Evolutionary conservation across 2,888 invertebrate genomes (phyloP), one percentile per base, ranked within the genome.

Genomic region (Synergus japonicus): DNA sequence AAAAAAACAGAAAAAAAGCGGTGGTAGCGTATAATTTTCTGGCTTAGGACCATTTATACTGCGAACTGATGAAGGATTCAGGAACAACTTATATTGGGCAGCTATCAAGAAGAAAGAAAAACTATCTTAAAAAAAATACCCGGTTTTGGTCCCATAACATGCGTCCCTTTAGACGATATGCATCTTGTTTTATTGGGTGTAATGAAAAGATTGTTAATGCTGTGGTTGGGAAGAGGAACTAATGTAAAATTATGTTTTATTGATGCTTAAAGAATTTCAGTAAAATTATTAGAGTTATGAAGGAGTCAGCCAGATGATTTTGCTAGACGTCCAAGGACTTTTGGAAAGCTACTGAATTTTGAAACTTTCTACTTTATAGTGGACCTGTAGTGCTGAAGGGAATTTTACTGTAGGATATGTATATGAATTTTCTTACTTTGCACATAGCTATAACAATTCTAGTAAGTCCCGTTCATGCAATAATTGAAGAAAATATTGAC

Each of bases 381-480:
- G 65, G 69, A 69, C 37, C 44, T 18, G 29, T 69, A 0, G 69
- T 46, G 7, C 18, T 69, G 8, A 44, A 69, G 15, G 29, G 15
- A 8, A 46, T 46, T 29, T 13, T 69, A 0, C 66, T 12, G 3
- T 4, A 41, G 4, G 37, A 66, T 8, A 8, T 66, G 37, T 41
- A 66, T 29, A 4, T 9, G 8, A 22, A 66, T 10, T 66, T 66
- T 66, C 41, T 66, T n/a, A 22, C 43, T 4, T 43, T 69, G n/a
- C 69, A 69, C 22, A 43, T 18, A 43, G 49, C 69, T 43, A 15
- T 69, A 43, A 69, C 69, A 22, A 69, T 69, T 41, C 43, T 69
- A 22, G 43, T 69, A 1, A 69, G 15, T 15, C 4, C 9, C n/a
- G 10, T 12, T 49, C 49, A 46, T 22, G 3, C 43, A 8, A 43